phyloP scores from a whole-genome alignment of 1,140 invertebrate genomes.

The Lethocerus indicus region DNA sequence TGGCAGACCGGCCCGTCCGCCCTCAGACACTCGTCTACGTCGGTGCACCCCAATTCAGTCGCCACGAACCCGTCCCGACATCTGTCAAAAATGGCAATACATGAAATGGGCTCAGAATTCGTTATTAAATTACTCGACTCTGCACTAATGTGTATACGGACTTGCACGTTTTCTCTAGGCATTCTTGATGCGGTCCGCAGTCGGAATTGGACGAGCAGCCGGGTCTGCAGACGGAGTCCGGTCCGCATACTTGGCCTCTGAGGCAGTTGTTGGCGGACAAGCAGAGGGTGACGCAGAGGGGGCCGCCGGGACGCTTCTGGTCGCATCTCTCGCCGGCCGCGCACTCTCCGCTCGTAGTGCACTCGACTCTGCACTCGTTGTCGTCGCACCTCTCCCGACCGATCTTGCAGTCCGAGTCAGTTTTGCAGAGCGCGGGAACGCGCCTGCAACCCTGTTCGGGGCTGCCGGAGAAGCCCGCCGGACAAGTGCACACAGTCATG shows the following conservation, averaged over 20 bases:
- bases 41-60: no score
- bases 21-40: conserved; percentile 62
- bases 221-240: conserved; percentile 54
- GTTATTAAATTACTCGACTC: no score
- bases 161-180: conserved; percentile 57
- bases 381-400: conserved; percentile 57
- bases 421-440: conserved; percentile 43
- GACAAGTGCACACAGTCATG: conserved; percentile 54
- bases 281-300: conserved; percentile 70
- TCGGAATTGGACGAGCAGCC: conserved; percentile 69
- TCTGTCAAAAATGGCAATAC: no score
- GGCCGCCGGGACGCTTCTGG: no score
- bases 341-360: conserved; percentile 47
- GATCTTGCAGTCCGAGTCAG: conserved; percentile 42
- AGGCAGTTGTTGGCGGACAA: conserved; percentile 77
- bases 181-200: conserved; percentile 62
- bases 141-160: no score
- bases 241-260: conserved; percentile 69
- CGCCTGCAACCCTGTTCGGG: conserved; percentile 73
- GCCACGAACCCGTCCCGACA: no score
- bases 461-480: conserved; percentile 64
- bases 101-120: no score
- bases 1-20: conserved; percentile 64
- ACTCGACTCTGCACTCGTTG: conserved; percentile 55
- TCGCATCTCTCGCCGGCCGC: conserved; percentile 69